Percentiles rank a stretch among this genome's conserved stretches.
These are phyloP conservation scores for Diplodus sargus DNA, from an alignment of 2,797 vertebrate species.

Conservation along the genomic window DNA sequence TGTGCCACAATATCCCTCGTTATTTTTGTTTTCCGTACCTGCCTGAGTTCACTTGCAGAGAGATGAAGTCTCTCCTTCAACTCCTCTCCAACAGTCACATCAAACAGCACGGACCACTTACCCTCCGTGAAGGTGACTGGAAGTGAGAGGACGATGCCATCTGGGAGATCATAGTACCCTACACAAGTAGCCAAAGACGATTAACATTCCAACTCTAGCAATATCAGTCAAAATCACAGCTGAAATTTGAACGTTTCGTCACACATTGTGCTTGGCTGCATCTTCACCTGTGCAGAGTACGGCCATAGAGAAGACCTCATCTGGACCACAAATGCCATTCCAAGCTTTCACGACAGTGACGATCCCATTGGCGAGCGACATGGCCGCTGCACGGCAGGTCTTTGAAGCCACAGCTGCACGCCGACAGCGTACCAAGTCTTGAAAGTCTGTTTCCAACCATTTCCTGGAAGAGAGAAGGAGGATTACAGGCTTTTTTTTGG, in stretches of 20 bases:
- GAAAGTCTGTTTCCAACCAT: constrained; percentile 87
- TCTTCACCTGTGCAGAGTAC: constrained; percentile 85
- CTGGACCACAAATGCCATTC: constrained; percentile 78
- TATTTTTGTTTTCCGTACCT: constrained; percentile 74
- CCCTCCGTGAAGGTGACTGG: constrained; percentile 89
- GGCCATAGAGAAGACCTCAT: constrained; percentile 88
- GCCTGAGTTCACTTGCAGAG: constrained; percentile 82
- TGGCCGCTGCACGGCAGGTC: constrained; percentile 59
- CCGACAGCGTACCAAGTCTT: constrained; percentile 65
- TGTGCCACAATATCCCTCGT: neutral
- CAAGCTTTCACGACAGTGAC: constrained; percentile 87
- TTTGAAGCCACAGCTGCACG: constrained; percentile 61
- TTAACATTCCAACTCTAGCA: neutral
- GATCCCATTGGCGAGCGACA: constrained; percentile 85
- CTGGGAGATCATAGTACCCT: constrained; percentile 88
- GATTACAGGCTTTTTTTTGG: neutral
- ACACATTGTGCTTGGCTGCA: neutral
- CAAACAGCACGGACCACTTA: constrained; percentile 81
- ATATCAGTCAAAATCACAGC: neutral
- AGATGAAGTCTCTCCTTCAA: constrained; percentile 75
- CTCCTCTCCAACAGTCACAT: constrained; percentile 77
- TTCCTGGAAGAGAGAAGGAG: constrained; percentile 74
- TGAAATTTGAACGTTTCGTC: neutral
- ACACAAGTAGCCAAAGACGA: neutral
- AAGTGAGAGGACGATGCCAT: constrained; percentile 88